Evolutionary conservation across 2,888 invertebrate genomes (phyloP), one percentile per base, ranked within the genome.

Genomic region (Sicus ferrugineus): DNA sequence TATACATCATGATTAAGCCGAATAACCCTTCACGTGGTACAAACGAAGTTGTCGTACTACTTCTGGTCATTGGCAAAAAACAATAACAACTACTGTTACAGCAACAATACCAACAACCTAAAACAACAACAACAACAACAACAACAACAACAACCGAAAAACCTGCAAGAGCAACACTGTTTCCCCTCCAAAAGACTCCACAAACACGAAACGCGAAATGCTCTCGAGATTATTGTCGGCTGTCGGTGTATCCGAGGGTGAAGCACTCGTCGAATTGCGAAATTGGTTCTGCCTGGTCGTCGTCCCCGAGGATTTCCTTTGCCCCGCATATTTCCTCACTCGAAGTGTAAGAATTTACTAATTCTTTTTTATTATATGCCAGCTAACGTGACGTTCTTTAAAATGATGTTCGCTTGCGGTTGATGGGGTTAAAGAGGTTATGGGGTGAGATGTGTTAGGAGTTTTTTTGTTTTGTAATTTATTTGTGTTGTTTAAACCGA

Each of bases 131-230:
- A 21, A 52, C 11, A 52, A 19, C 21, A 21, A 23, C 50, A 52
- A 52, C n/a, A 52, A 1, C 9, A 23, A 21, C 9, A 52, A 52
- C 7, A 52, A 52, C 21, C 14, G 11, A 21, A 21, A 6, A 21
- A 50, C 19, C 21, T 2, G 23, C 19, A 50, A 50, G 19, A 48
- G 31, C 67, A 59, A 54, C 30, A 48, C 42, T 26, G n/a, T 56
- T 58, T 67, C 21, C 38, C 67, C 56, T 48, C 75, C n/a, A n/a
- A n/a, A 73, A 71, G 71, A 72, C 73, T 70, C 64, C 70, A 72
- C 75, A 73, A 73, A 71, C 73, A 73, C 73, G 75, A 73, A 74
- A 72, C 72, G 73, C 72, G 73, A 72, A 73, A 73, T 75, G 73
- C 72, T 73, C 70, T 72, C 68, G 70, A 70, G 71, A 73, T 70